These are phyloP conservation scores for Eupithecia vulgata DNA, from an alignment of 2,888 invertebrate genomes.

Conservation along the genomic window DNA sequence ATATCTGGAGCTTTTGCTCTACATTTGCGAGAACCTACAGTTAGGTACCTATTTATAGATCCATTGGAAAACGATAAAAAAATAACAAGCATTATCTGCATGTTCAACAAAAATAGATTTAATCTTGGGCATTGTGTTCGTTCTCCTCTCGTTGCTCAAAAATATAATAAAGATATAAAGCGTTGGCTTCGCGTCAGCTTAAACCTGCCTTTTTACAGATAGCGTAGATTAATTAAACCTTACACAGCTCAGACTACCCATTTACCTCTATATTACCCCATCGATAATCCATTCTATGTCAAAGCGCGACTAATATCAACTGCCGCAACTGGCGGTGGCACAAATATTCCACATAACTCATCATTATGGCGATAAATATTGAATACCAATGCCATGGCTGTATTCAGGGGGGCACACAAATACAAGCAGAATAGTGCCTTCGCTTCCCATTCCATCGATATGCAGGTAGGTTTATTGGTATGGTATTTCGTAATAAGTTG, in stretches of 20 bases:
- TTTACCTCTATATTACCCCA: slow-evolving; percentile 32
- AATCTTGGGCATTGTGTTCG: background rate
- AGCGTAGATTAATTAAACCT: slow-evolving; percentile 9
- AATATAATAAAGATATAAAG: background rate
- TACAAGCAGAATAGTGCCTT: too few species aligned
- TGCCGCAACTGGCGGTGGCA: slow-evolving; percentile 48
- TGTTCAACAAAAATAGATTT: background rate
- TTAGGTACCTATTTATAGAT: background rate
- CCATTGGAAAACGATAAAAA: background rate
- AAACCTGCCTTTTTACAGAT: slow-evolving; percentile 1
- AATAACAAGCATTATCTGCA: background rate
- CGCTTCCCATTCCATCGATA: background rate
- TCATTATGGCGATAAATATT: slow-evolving; percentile 64
- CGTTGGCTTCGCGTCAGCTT: background rate
- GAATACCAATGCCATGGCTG: slow-evolving; percentile 21
- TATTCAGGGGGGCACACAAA: background rate
- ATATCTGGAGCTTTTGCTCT: background rate
- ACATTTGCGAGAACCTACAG: background rate
- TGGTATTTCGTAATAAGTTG: background rate
- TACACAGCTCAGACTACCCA: slow-evolving; percentile 11
- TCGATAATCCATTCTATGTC: slow-evolving; percentile 31
- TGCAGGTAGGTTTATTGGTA: background rate
- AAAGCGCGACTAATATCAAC: slow-evolving; percentile 37
- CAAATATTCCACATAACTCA: slow-evolving; percentile 63
- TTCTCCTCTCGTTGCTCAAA: background rate